phyloP scores from a whole-genome alignment of 2,797 vertebrate genomes.

The Enteromius radiatus region DNA sequence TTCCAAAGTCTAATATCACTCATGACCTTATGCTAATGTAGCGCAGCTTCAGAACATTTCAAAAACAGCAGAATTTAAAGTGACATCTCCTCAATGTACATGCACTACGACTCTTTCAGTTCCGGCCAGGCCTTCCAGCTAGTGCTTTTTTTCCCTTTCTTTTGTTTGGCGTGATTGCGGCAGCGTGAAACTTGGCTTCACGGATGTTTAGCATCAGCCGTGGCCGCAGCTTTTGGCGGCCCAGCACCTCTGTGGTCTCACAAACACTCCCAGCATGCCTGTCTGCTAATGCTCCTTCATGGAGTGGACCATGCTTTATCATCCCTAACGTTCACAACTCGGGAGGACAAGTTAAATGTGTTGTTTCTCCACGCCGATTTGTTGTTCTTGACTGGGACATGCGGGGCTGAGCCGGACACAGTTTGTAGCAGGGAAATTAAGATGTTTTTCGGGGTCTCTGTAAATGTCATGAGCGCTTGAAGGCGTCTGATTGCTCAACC shows the following conservation, averaged over 20 bases:
- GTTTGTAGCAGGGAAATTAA: conserved; percentile 72
- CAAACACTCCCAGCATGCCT: conserved; percentile 20
- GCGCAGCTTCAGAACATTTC: conserved; percentile 3
- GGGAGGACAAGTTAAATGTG: conserved; percentile 29
- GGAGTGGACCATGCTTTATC: conserved; percentile 39
- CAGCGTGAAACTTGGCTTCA: conserved; percentile 45
- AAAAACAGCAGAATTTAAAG: conserved; percentile 37
- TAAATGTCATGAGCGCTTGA: conserved; percentile 78
- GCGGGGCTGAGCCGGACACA: conserved; percentile 61
- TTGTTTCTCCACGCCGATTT: conserved; percentile 32
- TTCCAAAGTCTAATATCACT: background rate
- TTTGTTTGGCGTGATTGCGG: conserved; percentile 16
- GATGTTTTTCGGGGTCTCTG: conserved; percentile 67
- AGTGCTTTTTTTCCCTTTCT: background rate
- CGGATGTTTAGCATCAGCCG: conserved; percentile 48
- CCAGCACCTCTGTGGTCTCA: conserved; percentile 29
- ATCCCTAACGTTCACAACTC: conserved; percentile 42
- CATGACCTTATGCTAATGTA: background rate
- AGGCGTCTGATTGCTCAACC: conserved; percentile 73
- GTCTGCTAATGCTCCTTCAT: conserved; percentile 36
- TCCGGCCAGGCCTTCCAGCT: conserved; percentile 29
- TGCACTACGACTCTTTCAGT: conserved; percentile 10
- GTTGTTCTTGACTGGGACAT: conserved; percentile 4
- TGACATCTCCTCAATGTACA: background rate
- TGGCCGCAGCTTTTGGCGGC: background rate